Conservation (phyloP, 2,797 vertebrate genomes). For the Chelon labrosus region DNA sequence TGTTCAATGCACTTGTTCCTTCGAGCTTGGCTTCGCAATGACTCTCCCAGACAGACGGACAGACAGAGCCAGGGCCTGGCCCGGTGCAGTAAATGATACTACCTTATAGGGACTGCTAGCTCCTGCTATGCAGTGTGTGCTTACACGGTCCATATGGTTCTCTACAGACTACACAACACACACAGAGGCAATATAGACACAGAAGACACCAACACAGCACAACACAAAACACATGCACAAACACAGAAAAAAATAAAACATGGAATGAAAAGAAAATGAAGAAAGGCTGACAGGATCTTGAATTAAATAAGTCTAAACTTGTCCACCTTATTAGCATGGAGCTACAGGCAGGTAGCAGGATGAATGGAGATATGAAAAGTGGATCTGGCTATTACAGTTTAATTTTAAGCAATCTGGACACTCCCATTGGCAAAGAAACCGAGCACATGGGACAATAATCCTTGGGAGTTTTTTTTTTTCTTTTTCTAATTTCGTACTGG, state of each 20-base stretch:
- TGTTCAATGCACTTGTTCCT: constrained; percentile 41
- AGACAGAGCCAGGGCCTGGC: constrained; percentile 77
- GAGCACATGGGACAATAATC: background rate
- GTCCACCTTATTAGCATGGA: constrained; percentile 11
- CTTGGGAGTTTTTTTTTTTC: background rate
- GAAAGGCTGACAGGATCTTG: constrained; percentile 56
- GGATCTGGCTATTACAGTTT: constrained; percentile 8
- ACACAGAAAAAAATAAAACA: constrained; percentile 88
- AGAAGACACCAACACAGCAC: constrained; percentile 81
- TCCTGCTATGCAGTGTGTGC: constrained; percentile 93
- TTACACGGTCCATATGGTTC: constrained; percentile 95
- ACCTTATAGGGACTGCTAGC: constrained; percentile 93
- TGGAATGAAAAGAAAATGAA: constrained; percentile 83
- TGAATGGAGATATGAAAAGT: constrained; percentile 6
- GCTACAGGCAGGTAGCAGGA: constrained; percentile 11
- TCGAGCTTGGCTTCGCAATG: constrained; percentile 64
- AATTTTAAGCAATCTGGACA: background rate
- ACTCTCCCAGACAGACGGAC: constrained; percentile 59
- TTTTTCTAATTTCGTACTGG: background rate
- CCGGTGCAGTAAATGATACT: constrained; percentile 83
- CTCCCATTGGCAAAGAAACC: background rate
- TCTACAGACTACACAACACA: constrained; percentile 97
- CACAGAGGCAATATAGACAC: constrained; percentile 80
- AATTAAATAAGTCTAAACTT: constrained; percentile 26
- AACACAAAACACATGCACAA: constrained; percentile 94